Evolutionary conservation across 2,113 vertebrate genomes (phyloP).

Genomic region (Percina caprodes): DNA sequence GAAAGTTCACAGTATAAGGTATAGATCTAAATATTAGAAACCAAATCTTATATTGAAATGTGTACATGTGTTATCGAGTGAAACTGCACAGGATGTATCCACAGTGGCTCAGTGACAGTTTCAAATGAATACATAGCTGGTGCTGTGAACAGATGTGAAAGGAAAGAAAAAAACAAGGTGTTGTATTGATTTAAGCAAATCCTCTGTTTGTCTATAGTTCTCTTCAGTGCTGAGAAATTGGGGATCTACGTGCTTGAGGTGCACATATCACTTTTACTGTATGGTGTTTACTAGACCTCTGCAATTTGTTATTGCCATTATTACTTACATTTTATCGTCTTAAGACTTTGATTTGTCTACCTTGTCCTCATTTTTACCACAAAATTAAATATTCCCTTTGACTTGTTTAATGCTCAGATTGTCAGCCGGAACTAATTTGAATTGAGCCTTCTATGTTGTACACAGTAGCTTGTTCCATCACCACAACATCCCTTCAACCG

Average conservation of each 20-base stretch:
- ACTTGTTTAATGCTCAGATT: neutral
- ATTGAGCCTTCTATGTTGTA: neutral
- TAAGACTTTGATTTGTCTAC: neutral
- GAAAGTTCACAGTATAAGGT: neutral
- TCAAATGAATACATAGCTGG: neutral
- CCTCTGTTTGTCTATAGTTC: neutral
- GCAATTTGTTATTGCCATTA: constrained; percentile 22
- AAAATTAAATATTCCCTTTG: neutral
- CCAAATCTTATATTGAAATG: neutral
- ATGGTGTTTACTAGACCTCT: constrained; percentile 13
- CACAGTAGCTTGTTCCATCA: neutral
- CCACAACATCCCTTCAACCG: neutral
- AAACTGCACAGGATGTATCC: neutral
- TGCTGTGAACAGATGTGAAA: neutral
- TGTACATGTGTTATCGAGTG: neutral
- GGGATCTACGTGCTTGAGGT: neutral
- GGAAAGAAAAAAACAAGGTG: constrained; percentile 4
- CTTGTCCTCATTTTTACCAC: neutral
- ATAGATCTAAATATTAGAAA: neutral
- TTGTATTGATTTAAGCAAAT: neutral
- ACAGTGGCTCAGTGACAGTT: constrained; percentile 3
- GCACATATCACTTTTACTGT: neutral
- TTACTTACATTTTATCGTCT: neutral
- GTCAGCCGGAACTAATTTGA: too few relatives aligned
- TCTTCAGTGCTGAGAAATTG: constrained; percentile 4